Evolutionary conservation across 92 coral and sea anemone species (phyloP).

Genomic region (Porites divaricata): DNA sequence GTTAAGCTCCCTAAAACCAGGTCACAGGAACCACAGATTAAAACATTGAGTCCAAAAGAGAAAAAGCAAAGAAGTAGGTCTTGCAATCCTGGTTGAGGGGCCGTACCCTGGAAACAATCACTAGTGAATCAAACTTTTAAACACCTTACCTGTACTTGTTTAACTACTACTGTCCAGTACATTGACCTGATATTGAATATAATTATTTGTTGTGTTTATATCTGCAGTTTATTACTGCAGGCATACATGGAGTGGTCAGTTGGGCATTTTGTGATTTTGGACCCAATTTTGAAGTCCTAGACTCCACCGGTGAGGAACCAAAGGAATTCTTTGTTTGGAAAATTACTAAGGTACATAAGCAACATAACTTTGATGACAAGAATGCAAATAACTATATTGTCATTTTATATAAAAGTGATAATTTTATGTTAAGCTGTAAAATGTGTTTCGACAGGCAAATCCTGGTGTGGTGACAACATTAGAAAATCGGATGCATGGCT

Average conservation of each 20-base stretch:
- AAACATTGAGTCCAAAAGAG: too few species aligned
- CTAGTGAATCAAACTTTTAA: too few species aligned
- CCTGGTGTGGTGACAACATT: conserved; percentile 90
- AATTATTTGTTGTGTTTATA: background rate
- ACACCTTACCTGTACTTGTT: too few species aligned
- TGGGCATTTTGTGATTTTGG: conserved; percentile 96
- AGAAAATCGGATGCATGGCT: conserved; percentile 90
- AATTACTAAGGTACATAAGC: conserved; percentile 78
- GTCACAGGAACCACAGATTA: too few species aligned
- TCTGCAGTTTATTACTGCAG: conserved; percentile 79
- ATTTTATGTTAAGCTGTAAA: background rate
- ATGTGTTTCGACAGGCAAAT: conserved; percentile 55
- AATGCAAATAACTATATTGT: too few species aligned
- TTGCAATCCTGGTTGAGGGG: too few species aligned
- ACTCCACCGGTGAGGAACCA: conserved; percentile 91
- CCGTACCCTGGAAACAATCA: too few species aligned
- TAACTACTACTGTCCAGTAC: too few species aligned
- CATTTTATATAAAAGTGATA: background rate
- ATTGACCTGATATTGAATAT: too few species aligned
- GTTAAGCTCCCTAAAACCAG: too few species aligned
- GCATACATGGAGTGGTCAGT: conserved; percentile 80
- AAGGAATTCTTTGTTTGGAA: conserved; percentile 86
- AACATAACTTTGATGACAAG: too few species aligned
- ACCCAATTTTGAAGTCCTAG: conserved; percentile 87
- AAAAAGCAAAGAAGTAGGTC: too few species aligned